Base-by-base conservation (phyloP, 1,140 invertebrate species). In the Chymomyza costata region DNA sequence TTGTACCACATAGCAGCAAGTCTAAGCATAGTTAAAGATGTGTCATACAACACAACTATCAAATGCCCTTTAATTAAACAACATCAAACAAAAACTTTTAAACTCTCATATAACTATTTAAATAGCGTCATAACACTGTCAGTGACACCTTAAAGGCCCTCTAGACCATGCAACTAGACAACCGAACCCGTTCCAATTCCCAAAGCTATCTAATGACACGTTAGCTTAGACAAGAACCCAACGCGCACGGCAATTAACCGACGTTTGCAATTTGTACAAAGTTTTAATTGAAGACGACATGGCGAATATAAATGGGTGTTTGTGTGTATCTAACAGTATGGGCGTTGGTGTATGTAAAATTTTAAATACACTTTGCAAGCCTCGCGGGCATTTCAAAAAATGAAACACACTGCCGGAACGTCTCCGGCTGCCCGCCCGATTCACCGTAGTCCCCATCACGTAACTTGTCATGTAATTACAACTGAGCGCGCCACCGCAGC, bases 231-330 rank as follows among this genome's bases (percentile, higher is more conserved):
- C 53, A 48, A 28, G 19, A 54, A 41, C 35, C 17, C 21, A 13
- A 15, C 47, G 50, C 51, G 25, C 28, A n/a, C 45, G 53, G 51
- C 69, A 76, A 76, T 76, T 76, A 70, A 78, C 61, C 62, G 61
- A 61, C 63, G 60, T 52, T 49, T 10, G 65, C 71, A 76, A 76
- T 66, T 80, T 80, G 73, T 67, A 60, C 57, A 78, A 78, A 78
- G 50, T 78, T 78, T 78, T 80, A 78, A 78, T 78, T 78, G 71
- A 80, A 71, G 66, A 60, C 73, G 62, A 76, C 70, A 74, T 59
- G 65, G 48, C 62, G 59, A 64, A 43, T 21, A 31, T 44, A 60
- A 54, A 53, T 61, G 57, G 47, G 16, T 47, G 32, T 37, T 43
- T 35, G 44, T 38, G 52, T 56, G 66, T 43, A 45, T 28, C 25